These are phyloP conservation scores for Parazoanthus swiftii DNA, from an alignment of 92 coral and sea anemone genomes.

Conservation along the genomic window DNA sequence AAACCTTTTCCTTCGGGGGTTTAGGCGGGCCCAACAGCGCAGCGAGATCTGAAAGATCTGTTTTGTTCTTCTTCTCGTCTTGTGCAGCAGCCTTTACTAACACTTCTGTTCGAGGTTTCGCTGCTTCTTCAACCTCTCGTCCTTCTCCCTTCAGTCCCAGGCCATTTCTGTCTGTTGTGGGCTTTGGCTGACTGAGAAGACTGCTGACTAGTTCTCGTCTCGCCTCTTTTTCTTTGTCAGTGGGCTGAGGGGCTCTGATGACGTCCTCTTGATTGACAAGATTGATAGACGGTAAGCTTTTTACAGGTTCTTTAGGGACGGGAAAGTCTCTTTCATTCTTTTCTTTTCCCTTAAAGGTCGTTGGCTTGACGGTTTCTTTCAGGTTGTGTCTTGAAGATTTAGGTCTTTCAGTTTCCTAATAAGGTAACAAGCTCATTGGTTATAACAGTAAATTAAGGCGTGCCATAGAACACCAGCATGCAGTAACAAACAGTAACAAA, in stretches of 20 bases:
- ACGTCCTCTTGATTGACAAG: conserved; percentile 24
- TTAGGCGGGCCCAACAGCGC: conserved; percentile 59
- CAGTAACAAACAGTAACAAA: too few species aligned
- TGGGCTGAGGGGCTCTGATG: conserved; percentile 45
- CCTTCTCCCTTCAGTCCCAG: conserved; percentile 85
- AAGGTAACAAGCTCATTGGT: not conserved
- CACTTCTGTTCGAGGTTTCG: conserved; percentile 41
- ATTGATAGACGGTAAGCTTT: conserved; percentile 18
- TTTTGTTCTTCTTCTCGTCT: conserved; percentile 52
- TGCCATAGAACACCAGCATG: not conserved
- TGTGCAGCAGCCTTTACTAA: conserved; percentile 41
- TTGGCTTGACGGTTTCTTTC: conserved; percentile 5
- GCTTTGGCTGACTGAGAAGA: conserved; percentile 58
- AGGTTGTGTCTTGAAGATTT: conserved; percentile 23
- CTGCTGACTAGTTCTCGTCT: conserved; percentile 71
- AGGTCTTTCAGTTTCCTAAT: conserved; percentile 20
- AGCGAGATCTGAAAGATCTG: conserved; percentile 82
- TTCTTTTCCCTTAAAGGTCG: conserved; percentile 36
- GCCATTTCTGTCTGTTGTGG: conserved; percentile 50
- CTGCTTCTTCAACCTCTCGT: conserved; percentile 52
- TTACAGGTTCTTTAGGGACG: conserved; percentile 11
- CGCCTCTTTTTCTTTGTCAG: conserved; percentile 64
- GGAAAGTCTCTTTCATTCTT: not conserved
- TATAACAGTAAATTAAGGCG: not conserved
- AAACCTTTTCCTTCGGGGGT: too few species aligned